These are phyloP conservation scores for Phrynocephalus guinanensis DNA, from an alignment of 2,797 vertebrate species.

Conservation along the genomic window DNA sequence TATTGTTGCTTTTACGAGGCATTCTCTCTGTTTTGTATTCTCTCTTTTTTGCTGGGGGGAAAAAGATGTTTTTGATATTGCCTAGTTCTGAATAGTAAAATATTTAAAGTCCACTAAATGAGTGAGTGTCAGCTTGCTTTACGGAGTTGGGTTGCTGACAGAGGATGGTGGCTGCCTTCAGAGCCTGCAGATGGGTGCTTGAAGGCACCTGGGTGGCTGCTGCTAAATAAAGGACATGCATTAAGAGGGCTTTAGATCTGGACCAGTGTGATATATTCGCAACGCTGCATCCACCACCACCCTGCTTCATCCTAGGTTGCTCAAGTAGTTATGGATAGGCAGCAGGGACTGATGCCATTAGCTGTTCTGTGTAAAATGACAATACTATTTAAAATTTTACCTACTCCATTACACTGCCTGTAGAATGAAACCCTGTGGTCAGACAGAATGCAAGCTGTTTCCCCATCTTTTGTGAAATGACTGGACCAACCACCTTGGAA, in stretches of 20 bases:
- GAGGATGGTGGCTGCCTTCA: neutral
- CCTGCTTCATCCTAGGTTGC: neutral
- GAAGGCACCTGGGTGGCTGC: neutral
- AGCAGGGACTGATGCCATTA: fast-evolving
- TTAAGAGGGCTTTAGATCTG: neutral
- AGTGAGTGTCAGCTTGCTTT: neutral
- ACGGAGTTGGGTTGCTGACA: neutral
- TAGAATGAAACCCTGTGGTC: neutral
- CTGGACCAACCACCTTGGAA: too few relatives aligned
- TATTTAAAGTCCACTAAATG: constrained; percentile 57
- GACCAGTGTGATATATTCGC: fast-evolving
- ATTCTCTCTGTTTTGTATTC: constrained; percentile 63
- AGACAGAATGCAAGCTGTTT: too few relatives aligned
- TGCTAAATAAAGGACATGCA: neutral
- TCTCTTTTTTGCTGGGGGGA: constrained; percentile 59
- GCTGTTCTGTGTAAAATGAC: neutral
- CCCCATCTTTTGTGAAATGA: too few relatives aligned
- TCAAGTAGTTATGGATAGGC: fast-evolving
- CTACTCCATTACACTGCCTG: neutral
- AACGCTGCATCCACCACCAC: fast-evolving
- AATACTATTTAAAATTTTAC: neutral
- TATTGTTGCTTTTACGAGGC: constrained; percentile 57
- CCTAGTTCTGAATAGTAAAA: constrained; percentile 64
- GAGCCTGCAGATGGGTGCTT: neutral
- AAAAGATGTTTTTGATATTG: constrained; percentile 66